Conservation (phyloP, 2,888 invertebrate genomes). For the Sylvicola fuscatus region DNA sequence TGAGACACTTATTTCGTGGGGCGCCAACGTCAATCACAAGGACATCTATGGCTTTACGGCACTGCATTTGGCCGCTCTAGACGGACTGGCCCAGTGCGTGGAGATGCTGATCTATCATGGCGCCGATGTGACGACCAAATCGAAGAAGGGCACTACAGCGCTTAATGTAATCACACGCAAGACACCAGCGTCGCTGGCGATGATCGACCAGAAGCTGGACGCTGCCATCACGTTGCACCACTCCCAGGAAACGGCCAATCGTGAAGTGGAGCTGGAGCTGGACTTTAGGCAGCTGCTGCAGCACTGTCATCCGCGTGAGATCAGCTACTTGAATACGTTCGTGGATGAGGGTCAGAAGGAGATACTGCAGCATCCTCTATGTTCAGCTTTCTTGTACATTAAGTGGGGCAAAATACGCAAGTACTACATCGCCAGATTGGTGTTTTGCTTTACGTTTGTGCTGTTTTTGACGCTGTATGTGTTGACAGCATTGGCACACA, state of each 20-base stretch:
- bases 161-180: constrained; percentile 68
- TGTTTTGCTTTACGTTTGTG: constrained; percentile 61
- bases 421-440: constrained; percentile 60
- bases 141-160: constrained; percentile 70
- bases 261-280: constrained; percentile 61
- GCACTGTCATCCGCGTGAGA: constrained; percentile 66
- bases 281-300: constrained; percentile 67
- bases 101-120: constrained; percentile 67
- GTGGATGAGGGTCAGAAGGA: constrained; percentile 80
- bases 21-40: constrained; percentile 62
- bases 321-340: constrained; percentile 67
- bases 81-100: constrained; percentile 67
- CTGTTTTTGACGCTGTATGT: constrained; percentile 64
- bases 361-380: constrained; percentile 65
- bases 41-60: constrained; percentile 76
- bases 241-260: constrained; percentile 52
- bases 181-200: constrained; percentile 66
- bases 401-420: constrained; percentile 83
- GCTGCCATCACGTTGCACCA: constrained; percentile 59
- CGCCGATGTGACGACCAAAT: constrained; percentile 74
- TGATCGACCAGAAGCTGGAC: constrained; percentile 64
- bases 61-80: constrained; percentile 65
- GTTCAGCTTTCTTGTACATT: constrained; percentile 68
- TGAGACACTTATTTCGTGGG: constrained; percentile 56
- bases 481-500: constrained; percentile 61